Evolutionary conservation across 2,888 invertebrate genomes (phyloP), one percentile per base, ranked within the genome.

Genomic region (Amiota mariae): DNA sequence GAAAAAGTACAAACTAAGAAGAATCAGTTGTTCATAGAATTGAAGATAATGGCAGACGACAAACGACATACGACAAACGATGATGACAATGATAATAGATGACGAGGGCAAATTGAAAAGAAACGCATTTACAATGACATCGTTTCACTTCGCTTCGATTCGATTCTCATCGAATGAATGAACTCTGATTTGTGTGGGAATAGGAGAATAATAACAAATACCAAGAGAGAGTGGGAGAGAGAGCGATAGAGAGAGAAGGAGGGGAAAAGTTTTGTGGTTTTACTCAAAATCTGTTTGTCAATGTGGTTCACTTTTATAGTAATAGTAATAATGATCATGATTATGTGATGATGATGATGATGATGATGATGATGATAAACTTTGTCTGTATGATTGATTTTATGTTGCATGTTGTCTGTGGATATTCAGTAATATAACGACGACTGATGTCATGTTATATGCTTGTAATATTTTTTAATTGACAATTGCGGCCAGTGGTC

Each of bases 401-500:
- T 12, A 51, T 63, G 63, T 63, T 63, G 63, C 36, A 36, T 36
- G 4, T 6, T 36, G 36, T 36, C 8, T 36, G 36, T 36, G 36
- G 36, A 36, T 36, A 36, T 36, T 36, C 36, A 4, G 0, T 6
- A 36, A 24, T 24, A 24, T 24, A 24, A 24, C 3, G 24, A 36
- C 36, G 36, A 36, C 36, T 36, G 36, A 46, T 48, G 54, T 20
- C 13, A 59, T 59, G 54, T 56, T 59, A 47, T 67, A 56, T 48
- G 13, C n/a, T 73, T 56, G 77, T 77, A 79, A 85, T 83, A 86
- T 84, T 85, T 86, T 36, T 83, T 83, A 83, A 83, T 83, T 86
- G 85, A 83, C 82, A 83, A 86, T 83, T 86, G 86, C 84, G 78
- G 77, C 85, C 80, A 36, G 36, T 36, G 36, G 36, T 36, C 36